Evolutionary conservation across 1,140 invertebrate species (phyloP).

Genomic region (Cardiocondyla obscurior): DNA sequence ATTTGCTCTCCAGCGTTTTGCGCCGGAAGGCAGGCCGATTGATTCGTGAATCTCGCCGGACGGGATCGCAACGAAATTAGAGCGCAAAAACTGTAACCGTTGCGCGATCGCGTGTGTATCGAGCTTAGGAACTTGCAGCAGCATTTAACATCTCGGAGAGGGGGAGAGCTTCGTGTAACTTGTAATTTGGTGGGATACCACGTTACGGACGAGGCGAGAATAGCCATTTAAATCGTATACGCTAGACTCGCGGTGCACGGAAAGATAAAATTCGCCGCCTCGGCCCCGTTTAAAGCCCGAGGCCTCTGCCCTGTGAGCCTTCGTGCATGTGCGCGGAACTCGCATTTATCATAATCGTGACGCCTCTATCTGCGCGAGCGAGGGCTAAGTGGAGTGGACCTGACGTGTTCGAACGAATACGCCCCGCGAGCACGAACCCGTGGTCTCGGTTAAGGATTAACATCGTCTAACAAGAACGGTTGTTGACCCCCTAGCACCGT

Average conservation of each 20-base stretch:
- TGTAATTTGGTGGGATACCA: constrained; percentile 35
- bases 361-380: constrained; percentile 19
- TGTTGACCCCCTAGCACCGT: constrained; percentile 20
- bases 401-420: constrained; percentile 34
- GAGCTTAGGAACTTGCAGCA: constrained; percentile 10
- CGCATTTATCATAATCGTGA: constrained; percentile 44
- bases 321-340: constrained; percentile 12
- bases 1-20: not conserved
- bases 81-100: constrained; percentile 11
- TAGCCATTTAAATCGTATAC: constrained; percentile 1
- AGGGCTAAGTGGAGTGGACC: constrained; percentile 25
- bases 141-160: constrained; percentile 24
- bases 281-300: too few relatives aligned
- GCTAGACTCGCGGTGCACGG: not conserved
- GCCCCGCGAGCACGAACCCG: constrained; percentile 37
- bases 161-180: constrained; percentile 34
- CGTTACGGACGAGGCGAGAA: not conserved
- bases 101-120: constrained; percentile 41
- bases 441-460: constrained; percentile 41
- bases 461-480: constrained; percentile 12
- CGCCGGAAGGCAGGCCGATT: not conserved
- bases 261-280: constrained; percentile 18
- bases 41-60: not conserved
- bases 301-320: too few relatives aligned
- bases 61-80: not conserved